Evolutionary conservation across 2,113 vertebrate genomes (phyloP).

Genomic region (Amazona guildingii): DNA sequence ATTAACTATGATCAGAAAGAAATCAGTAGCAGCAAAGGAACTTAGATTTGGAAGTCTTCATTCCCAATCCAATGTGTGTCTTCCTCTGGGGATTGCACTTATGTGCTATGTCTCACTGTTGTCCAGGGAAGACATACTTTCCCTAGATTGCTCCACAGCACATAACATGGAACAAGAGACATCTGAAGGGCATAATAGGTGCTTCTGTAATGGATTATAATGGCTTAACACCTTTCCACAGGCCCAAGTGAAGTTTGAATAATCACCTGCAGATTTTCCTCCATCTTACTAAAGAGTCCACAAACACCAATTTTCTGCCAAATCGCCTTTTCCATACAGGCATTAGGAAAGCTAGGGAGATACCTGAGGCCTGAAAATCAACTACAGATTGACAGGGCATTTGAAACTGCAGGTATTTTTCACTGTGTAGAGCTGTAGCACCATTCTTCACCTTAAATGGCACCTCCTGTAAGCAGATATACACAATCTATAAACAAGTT

Average conservation of each 20-base stretch:
- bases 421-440: neutral
- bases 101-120: neutral
- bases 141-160: neutral
- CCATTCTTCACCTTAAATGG: neutral
- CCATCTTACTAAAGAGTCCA: neutral
- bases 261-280: neutral
- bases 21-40: neutral
- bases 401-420: neutral
- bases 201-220: neutral
- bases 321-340: neutral
- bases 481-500: neutral
- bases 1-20: neutral
- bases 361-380: neutral
- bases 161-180: neutral
- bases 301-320: neutral
- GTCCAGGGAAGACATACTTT: neutral
- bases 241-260: neutral
- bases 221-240: neutral
- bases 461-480: neutral
- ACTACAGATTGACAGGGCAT: rapidly evolving
- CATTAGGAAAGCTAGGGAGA: neutral
- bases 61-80: rapidly evolving
- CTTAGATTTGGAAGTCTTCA: neutral
- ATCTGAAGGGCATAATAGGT: rapidly evolving
- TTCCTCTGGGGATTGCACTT: neutral